Evolutionary conservation across 2,113 vertebrate genomes (phyloP).

Genomic region (Himantopus leucocephalus): DNA sequence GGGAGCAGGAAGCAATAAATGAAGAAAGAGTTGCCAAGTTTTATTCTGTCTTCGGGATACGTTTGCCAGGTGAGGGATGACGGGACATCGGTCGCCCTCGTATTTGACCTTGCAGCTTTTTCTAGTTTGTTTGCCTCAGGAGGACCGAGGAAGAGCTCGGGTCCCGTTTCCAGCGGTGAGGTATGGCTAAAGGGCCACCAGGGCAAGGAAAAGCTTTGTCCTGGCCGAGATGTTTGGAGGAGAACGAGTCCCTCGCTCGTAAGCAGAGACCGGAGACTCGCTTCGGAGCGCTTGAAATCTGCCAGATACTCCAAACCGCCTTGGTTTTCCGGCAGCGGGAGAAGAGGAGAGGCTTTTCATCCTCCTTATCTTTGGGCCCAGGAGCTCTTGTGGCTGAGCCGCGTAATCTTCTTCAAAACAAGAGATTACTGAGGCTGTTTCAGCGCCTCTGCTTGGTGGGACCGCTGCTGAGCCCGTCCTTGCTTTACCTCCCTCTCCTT

Average conservation of each 20-base stretch:
- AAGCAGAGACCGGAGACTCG: neutral
- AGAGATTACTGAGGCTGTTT: neutral
- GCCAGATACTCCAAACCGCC: neutral
- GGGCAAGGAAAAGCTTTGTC: neutral
- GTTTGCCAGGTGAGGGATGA: neutral
- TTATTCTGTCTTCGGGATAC: neutral
- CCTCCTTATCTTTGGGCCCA: neutral
- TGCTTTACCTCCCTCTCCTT: neutral
- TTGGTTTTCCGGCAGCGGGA: neutral
- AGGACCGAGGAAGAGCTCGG: neutral
- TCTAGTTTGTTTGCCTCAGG: neutral
- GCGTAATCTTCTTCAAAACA: neutral
- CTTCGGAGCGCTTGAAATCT: neutral
- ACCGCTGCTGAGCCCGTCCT: neutral
- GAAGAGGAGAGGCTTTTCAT: neutral
- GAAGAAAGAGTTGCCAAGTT: neutral
- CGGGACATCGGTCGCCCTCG: fast-evolving
- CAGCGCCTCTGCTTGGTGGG: neutral
- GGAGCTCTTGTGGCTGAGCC: neutral
- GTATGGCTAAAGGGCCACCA: neutral
- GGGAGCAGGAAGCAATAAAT: neutral
- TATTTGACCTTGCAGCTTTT: neutral
- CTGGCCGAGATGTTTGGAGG: neutral
- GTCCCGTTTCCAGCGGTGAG: neutral
- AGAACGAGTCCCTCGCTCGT: neutral